These are phyloP conservation scores for Phymatocera aterrima DNA, from an alignment of 2,888 invertebrate genomes.

Conservation along the genomic window DNA sequence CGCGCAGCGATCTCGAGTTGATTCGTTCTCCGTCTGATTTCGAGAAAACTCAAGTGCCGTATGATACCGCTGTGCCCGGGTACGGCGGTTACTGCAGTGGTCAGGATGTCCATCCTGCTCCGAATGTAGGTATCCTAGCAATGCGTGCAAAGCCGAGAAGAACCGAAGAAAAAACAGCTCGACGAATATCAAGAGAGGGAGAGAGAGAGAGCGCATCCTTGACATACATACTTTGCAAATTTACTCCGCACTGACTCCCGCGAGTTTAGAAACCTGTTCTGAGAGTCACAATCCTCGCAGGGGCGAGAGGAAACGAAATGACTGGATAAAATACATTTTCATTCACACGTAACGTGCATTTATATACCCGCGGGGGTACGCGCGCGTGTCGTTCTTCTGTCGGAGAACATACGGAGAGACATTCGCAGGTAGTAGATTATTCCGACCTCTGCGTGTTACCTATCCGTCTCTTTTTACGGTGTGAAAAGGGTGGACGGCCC, in stretches of 20 bases:
- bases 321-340: background rate
- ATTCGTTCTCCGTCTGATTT: background rate
- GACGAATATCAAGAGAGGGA: too few species aligned
- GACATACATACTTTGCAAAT: too few species aligned
- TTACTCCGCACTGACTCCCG: too few species aligned
- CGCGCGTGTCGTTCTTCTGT: background rate
- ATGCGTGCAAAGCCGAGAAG: too few species aligned
- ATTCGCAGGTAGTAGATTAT: background rate
- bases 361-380: background rate
- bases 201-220: too few species aligned
- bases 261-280: too few species aligned
- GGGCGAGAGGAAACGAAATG: background rate
- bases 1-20: background rate
- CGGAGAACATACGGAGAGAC: background rate
- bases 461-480: too few species aligned
- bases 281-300: too few species aligned
- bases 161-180: too few species aligned
- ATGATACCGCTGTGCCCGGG: background rate
- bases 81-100: too few species aligned
- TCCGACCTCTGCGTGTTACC: background rate
- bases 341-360: background rate
- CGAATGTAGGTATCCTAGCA: too few species aligned
- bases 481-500: conserved; percentile 6
- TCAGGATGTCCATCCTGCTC: too few species aligned
- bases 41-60: background rate